A percentile compares a stretch with the other conserved stretches of the same genome.
These are phyloP conservation scores for Eurystomus glaucurus DNA, from an alignment of 2,797 vertebrate genomes.

Conservation along the genomic window DNA sequence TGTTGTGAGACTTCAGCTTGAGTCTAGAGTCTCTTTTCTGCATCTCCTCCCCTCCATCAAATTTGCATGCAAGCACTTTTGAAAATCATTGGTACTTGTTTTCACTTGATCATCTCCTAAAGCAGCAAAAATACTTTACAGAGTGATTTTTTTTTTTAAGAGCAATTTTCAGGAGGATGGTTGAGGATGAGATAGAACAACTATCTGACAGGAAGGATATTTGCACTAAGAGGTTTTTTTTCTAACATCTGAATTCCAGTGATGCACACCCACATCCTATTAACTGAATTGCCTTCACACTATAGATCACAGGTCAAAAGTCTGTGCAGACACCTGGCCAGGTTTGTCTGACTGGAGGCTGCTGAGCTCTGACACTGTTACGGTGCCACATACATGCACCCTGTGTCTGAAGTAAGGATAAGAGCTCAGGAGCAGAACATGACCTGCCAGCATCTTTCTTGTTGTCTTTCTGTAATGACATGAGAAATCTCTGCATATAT, in stretches of 20 bases:
- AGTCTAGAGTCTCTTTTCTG: neutral
- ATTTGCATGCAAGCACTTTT: neutral
- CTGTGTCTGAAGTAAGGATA: fast-evolving
- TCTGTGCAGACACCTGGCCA: neutral
- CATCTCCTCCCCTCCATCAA: neutral
- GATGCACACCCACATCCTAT: fast-evolving
- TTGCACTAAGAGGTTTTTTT: neutral
- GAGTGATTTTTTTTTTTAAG: neutral
- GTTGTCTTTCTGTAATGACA: neutral
- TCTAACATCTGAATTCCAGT: neutral
- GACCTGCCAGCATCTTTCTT: neutral
- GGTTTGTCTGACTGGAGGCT: neutral
- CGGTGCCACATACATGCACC: fast-evolving
- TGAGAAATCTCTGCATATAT: neutral
- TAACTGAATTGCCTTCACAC: neutral
- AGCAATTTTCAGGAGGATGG: neutral
- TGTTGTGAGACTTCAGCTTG: neutral
- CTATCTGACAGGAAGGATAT: neutral
- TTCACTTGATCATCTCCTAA: neutral
- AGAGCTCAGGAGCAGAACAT: neutral
- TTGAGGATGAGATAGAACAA: neutral
- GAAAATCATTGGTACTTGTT: neutral
- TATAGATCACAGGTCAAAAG: neutral
- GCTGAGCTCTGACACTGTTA: neutral
- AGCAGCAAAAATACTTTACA: neutral